Evolutionary conservation across 2,888 invertebrate genomes (phyloP), one percentile per base, ranked within the genome.

Genomic region (Pseudococcus jackbeardsleyi): DNA sequence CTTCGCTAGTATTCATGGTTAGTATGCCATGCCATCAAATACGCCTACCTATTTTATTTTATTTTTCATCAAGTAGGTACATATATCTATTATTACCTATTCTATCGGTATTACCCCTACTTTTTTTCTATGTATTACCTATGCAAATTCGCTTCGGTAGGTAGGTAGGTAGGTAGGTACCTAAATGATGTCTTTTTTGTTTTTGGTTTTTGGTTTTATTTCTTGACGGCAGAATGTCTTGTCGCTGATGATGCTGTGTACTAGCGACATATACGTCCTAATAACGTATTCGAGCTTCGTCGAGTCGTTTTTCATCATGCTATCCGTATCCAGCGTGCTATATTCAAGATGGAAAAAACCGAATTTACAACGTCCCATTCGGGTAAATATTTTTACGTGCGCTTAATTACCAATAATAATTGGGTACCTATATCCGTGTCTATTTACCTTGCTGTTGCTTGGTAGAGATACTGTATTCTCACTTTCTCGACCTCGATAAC

Each of bases 251-350:
- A 97, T 97, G 96, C 92, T 98, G 90, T 94, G 95, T 89, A 95
- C 96, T 7, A 95, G 95, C 91, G 96, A 98, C 92, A 94, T 98
- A 86, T 96, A 96, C 90, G 94, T 95, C 42, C 93, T 98, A 87
- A 98, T 98, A 90, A 97, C 97, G 3, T 98, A 98, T 91, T 95
- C 96, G 91, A 96, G 96, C 88, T 96, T 98, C 90, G 97, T 98
- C 77, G 98, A 98, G 92, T 96, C 97, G 39, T 95, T 97, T 91
- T 98, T 98, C 92, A 97, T 97, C 84, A 96, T 96, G 91, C 91
- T 97, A 50, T 96, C 97, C 64, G 96, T 98, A 82, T 94, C 95
- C 89, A 97, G 96, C 1, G 94, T 98, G 89, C 92, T 98, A 46
- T 97, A 95, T 93, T 93, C 98, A 89, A 93, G 98, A 64, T 96